Percentiles rank a stretch among this genome's conserved stretches.
Evolutionary conservation across 2,888 invertebrate species (phyloP).

Genomic region (Graphium colonna): DNA sequence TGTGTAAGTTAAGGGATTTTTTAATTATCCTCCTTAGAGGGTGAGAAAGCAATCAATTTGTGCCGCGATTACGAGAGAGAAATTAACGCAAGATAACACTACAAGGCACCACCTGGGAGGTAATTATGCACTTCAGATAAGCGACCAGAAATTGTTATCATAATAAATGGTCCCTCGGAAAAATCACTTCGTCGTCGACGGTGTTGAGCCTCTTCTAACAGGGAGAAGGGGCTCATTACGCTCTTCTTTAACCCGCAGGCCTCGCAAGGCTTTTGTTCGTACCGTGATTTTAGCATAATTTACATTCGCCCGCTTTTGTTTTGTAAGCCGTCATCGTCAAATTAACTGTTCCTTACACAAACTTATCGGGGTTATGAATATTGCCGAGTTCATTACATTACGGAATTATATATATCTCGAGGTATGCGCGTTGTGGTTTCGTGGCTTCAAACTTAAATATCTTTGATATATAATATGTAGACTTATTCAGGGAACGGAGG

Average conservation of each 20-base stretch:
- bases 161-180: constrained; percentile 55
- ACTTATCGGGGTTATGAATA: constrained; percentile 45
- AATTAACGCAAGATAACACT: constrained; percentile 49
- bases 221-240: constrained; percentile 36
- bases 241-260: constrained; percentile 51
- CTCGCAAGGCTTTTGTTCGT: constrained; percentile 56
- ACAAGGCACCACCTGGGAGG: constrained; percentile 54
- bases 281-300: constrained; percentile 53
- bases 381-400: constrained; percentile 13
- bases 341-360: constrained; percentile 47
- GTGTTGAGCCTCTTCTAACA: constrained; percentile 3
- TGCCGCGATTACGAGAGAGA: constrained; percentile 53
- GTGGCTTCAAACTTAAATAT: constrained; percentile 34
- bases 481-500: constrained; percentile 2
- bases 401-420: constrained; percentile 1
- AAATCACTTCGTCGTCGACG: constrained; percentile 29
- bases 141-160: constrained; percentile 56
- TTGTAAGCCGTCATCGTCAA: constrained; percentile 41
- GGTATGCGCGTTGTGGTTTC: neutral
- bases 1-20: neutral
- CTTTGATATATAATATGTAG: constrained; percentile 12
- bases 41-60: constrained; percentile 57
- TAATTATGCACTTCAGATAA: constrained; percentile 63
- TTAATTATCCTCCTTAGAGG: neutral
- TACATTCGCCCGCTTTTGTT: constrained; percentile 58